Evolutionary conservation across 2,797 vertebrate genomes (phyloP).

Genomic region (Pipistrellus kuhlii): DNA sequence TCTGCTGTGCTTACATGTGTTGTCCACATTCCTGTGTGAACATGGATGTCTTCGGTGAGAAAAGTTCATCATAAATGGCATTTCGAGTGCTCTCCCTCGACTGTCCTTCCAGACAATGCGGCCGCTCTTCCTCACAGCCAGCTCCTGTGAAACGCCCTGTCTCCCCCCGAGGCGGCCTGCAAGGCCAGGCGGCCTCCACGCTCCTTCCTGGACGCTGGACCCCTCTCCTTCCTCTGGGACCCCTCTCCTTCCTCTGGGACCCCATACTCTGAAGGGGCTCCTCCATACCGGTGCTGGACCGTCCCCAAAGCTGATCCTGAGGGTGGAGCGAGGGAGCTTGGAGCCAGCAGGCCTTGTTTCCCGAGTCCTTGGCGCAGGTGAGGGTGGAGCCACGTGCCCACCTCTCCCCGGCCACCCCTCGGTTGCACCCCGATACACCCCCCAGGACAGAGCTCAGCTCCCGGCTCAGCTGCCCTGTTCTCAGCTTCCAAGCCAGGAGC

Average conservation of each 20-base stretch:
- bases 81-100: not conserved
- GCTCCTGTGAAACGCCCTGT: not conserved
- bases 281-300: accelerated
- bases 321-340: not conserved
- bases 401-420: accelerated
- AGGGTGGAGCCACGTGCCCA: not conserved
- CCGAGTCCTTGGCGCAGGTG: not conserved
- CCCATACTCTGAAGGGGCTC: no score
- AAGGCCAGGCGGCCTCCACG: not conserved
- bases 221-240: not conserved
- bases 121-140: not conserved
- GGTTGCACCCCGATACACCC: not conserved
- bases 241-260: not conserved
- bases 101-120: not conserved
- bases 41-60: not conserved
- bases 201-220: not conserved
- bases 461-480: not conserved
- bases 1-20: not conserved
- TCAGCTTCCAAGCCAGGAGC: not conserved
- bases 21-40: not conserved
- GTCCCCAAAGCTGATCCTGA: not conserved
- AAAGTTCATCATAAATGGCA: conserved; percentile 17
- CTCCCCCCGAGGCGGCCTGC: accelerated
- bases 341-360: not conserved
- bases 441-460: not conserved